A percentile compares a stretch with the other conserved stretches of the same genome.
phyloP scores from a whole-genome alignment of 1,140 invertebrate species.

The Artemia franciscana region DNA sequence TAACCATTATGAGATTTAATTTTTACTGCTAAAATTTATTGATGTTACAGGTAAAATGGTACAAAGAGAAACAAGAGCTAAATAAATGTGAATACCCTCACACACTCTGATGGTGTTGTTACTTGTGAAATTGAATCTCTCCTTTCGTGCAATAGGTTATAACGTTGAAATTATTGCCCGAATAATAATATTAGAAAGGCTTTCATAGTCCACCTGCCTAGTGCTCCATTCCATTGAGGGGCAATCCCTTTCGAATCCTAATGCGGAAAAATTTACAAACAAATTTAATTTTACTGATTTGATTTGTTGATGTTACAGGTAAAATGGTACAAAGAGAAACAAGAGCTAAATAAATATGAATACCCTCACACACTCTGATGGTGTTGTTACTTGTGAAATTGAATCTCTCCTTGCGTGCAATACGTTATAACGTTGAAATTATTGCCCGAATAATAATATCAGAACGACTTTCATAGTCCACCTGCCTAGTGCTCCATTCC shows the following conservation, averaged over 20 bases:
- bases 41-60: constrained; percentile 43
- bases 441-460: constrained; percentile 67
- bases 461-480: too few species aligned
- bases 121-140: constrained; percentile 89
- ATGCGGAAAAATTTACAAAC: too few species aligned
- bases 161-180: constrained; percentile 73
- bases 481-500: too few species aligned
- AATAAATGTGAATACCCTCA: constrained; percentile 71
- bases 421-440: constrained; percentile 82
- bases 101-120: constrained; percentile 73
- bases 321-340: constrained; percentile 74
- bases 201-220: too few species aligned
- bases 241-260: too few species aligned
- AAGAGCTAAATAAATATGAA: constrained; percentile 68
- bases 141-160: constrained; percentile 77
- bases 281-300: too few species aligned
- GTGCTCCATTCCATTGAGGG: too few species aligned
- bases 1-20: too few species aligned
- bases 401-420: constrained; percentile 76
- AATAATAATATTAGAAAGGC: too few species aligned
- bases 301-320: constrained; percentile 24
- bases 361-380: constrained; percentile 71
- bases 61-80: constrained; percentile 73
- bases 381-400: constrained; percentile 89
- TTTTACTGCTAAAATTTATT: background rate